Evolutionary conservation across 2,888 invertebrate genomes (phyloP), one percentile per base, ranked within the genome.

Genomic region (Sinohyriopsis cumingii): DNA sequence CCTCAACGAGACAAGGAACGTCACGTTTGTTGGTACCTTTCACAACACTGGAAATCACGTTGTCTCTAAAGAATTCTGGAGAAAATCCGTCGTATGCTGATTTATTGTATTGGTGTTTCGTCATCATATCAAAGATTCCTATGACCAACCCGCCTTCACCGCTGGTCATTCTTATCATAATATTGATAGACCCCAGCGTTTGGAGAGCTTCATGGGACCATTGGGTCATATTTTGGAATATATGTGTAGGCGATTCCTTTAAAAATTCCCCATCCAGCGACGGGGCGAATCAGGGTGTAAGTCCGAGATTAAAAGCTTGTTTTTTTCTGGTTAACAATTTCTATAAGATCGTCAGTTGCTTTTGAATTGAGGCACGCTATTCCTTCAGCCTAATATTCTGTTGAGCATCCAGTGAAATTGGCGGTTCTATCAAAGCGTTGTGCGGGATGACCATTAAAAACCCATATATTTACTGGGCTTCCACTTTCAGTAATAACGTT

Each of bases 401-500:
- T 95, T 74, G 93, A 93, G 59, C 96, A 96, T 74, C 93, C 93
- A 57, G 96, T 94, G 15, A 95, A 94, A 91, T 95, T 95, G 25
- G 96, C 96, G 79, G 96, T 91, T 71, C 95, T 92, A 68, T 95
- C 91, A 7, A 95, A 95, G 78, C 97, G 95, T 82, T 94, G 94
- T 64, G 82, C 94, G 5, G 85, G 85, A 83, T 96, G 95, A 84
- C 96, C 94, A 68, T 95, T 93, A 76, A 96, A 94, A 12, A 95
- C 96, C 98, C 98, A 98, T 0, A 97, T 96, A 12, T 95, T 95
- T 1, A 96, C 95, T 1, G 97, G 95, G 54, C 95, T 94, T 6
- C 97, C 97, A 57, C 96, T 96, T 90, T 98, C 95, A 93, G 97
- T 94, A 82, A 97, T 96, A 6, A 96, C 97, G 89, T 97, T 93